Percentiles rank a stretch among this genome's conserved stretches.
These are phyloP conservation scores for Ophraella communa DNA, from an alignment of 2,888 invertebrate species.

Conservation along the genomic window DNA sequence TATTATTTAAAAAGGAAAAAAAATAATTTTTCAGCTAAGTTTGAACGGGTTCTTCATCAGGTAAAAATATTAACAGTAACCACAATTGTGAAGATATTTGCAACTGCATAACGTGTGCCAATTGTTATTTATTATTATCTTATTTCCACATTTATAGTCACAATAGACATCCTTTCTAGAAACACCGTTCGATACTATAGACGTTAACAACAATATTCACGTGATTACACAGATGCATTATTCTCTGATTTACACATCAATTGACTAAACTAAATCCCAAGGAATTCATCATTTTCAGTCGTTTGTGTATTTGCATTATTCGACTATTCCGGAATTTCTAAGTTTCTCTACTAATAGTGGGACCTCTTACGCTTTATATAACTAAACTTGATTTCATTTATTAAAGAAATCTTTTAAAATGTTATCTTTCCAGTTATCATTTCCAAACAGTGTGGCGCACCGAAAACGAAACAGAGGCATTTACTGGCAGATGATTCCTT, in stretches of 20 bases:
- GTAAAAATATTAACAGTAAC: too few species aligned
- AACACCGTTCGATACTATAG: neutral
- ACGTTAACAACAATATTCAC: neutral
- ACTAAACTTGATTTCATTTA: neutral
- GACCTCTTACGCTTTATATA: neutral
- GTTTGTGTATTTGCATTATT: neutral
- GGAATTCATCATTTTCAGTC: conserved; percentile 6
- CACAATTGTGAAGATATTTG: too few species aligned
- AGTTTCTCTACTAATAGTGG: neutral
- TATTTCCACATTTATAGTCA: neutral
- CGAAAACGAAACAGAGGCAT: too few species aligned
- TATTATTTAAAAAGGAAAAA: too few species aligned
- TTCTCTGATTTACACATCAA: conserved; percentile 4
- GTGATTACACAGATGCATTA: conserved; percentile 4
- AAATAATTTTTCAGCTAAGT: too few species aligned
- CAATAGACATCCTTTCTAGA: neutral
- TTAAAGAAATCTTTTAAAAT: neutral
- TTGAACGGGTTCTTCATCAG: too few species aligned
- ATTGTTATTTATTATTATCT: neutral
- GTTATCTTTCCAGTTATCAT: too few species aligned
- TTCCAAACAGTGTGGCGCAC: too few species aligned
- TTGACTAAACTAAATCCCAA: conserved; percentile 4
- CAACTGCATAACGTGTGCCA: neutral
- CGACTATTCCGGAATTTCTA: neutral
- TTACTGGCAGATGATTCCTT: too few species aligned